phyloP scores from a whole-genome alignment of 1,140 invertebrate species.

The Saccostrea glomerata region DNA sequence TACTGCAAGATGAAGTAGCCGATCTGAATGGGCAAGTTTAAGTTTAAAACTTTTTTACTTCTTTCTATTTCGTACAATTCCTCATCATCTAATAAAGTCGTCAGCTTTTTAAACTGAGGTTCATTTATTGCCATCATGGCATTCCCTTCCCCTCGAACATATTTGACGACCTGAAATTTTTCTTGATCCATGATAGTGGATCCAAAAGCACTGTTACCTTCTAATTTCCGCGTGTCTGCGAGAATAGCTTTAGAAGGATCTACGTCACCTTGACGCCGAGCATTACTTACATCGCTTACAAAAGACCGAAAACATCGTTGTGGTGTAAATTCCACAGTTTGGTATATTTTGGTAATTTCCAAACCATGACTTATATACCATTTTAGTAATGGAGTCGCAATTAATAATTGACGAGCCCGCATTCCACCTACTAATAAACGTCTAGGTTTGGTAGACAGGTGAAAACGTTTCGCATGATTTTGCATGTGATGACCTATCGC shows the following conservation, averaged over 20 bases:
- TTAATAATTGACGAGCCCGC: slow-evolving; percentile 51
- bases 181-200: slow-evolving; percentile 45
- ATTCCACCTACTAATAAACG: slow-evolving; percentile 52
- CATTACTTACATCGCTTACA: slow-evolving; percentile 54
- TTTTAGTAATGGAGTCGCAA: slow-evolving; percentile 57
- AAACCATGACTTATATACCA: slow-evolving; percentile 62
- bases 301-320: slow-evolving; percentile 49
- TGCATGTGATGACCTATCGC: slow-evolving; percentile 60
- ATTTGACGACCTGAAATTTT: slow-evolving; percentile 12
- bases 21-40: too few species aligned
- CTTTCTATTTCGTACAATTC: too few species aligned
- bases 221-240: slow-evolving; percentile 60
- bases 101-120: slow-evolving; percentile 41
- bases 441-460: slow-evolving; percentile 53
- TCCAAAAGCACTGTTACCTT: slow-evolving; percentile 52
- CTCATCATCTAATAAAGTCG: not conserved
- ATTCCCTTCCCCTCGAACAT: slow-evolving; percentile 25
- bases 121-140: slow-evolving; percentile 18
- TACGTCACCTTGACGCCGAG: slow-evolving; percentile 52
- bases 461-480: slow-evolving; percentile 42
- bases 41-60: too few species aligned
- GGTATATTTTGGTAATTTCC: slow-evolving; percentile 50
- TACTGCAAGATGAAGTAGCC: too few species aligned
- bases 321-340: slow-evolving; percentile 57
- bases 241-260: slow-evolving; percentile 52